Evolutionary conservation across 2,888 invertebrate species (phyloP), one percentile per base, ranked within the genome.

Genomic region (Tenthredo amoena): DNA sequence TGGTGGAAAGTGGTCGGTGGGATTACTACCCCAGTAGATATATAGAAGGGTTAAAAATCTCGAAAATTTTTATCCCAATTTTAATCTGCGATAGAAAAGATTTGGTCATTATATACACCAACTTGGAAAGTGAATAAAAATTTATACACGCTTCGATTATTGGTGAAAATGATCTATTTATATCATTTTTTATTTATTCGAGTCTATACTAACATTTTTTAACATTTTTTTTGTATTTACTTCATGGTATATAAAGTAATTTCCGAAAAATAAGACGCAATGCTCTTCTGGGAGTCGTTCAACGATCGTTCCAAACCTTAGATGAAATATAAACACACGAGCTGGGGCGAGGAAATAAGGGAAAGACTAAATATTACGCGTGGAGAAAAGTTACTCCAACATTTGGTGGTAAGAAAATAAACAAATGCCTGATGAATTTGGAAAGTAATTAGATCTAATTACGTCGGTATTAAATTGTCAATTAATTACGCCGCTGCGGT

Each of bases 241-340:
- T 12, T 74, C 15, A 47, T 3, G 6, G 21, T 26, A 43, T 9
- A 74, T 10, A 15, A 43, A 21, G 47, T 5, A 7, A 74, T 43
- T 74, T 74, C 74, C 10, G 21, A 43, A 47, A 74, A 74, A 74
- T 74, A 43, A 74, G 12, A 74, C 6, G 21, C 18, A 26, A 26
- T 7, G 7, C 43, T 40, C 74, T 74, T 74, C 12, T 40, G 74
- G 21, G 43, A 74, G 74, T 43, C 43, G 74, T 74, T 74, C 43
- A 74, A 74, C 74, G 74, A 26, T 74, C 74, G 43, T 43, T 43
- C 74, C 40, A 43, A 26, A 26, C 74, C 74, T 47, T 40, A 15
- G 43, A 74, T 74, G 74, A 43, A 43, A 43, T 43, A 74, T 74
- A 74, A 43, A 43, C 12, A 26, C 21, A 18, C 10, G 55, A 40